Evolutionary conservation across 2,113 vertebrate species (phyloP), one percentile per base, ranked within the genome.

Genomic region (Genyomyrus donnyi): DNA sequence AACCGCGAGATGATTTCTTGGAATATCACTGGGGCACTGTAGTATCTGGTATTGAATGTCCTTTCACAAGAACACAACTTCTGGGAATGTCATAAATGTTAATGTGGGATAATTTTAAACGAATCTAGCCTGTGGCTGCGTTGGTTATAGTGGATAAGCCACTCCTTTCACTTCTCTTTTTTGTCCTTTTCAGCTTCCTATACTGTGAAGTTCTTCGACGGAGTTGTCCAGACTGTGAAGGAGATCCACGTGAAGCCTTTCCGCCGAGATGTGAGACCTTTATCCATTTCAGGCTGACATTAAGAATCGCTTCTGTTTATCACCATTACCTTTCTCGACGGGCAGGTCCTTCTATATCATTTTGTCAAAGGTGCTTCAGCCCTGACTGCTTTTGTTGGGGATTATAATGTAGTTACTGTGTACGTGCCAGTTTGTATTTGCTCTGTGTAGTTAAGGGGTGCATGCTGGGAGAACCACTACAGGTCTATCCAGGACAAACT

Each of bases 141-240:
- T 19, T 21, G 74, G 74, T 80, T 42, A 17, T 80, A 42, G 35
- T 42, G 39, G 74, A 17, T 80, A 39, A 19, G 45, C 62, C 19
- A 1, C 39, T 27, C 13, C 0, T n/a, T 84, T 80, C 24, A 62
- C 70, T 84, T 27, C 3, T 50, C 2, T 49, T 70, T 24, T 6
- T 27, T 62, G 2, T 88, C 58, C 53, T 42, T 48, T 66, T 45
- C 93, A 99, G 98, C 97, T 91, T 98, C 97, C 5, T 99, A 98
- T 94, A 99, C 97, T 49, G 98, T 99, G 93, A 98, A 98, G 56
- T 99, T 99, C 95, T 99, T 97, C 90, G 98, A 99, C 92, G 98
- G 98, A 66, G 97, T 99, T 93, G 94, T 99, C 94, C 97, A 97
- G 93, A 98, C 97, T 15, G 98, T 99, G 93, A 99, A 98, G 95